Conservation (phyloP, 2,797 vertebrate genomes). For the Margarornis squamiger region DNA sequence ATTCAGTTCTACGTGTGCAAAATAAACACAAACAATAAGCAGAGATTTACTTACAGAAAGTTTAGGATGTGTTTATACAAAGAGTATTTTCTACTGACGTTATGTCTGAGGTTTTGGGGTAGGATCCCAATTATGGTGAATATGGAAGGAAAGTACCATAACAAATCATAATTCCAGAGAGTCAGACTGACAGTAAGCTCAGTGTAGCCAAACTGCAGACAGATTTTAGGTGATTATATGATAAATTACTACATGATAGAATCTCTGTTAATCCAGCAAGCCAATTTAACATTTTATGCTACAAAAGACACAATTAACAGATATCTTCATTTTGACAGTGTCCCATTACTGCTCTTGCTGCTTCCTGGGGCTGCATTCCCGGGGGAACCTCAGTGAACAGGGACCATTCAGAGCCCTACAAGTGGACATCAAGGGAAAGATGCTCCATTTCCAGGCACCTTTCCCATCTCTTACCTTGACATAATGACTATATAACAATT, state of each 20-base stretch:
- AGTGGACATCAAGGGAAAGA: background rate
- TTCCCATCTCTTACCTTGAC: background rate
- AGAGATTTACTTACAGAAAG: background rate
- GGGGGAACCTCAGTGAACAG: rapidly evolving
- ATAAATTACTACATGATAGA: background rate
- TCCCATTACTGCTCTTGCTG: background rate
- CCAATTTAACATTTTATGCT: background rate
- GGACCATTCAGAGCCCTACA: rapidly evolving
- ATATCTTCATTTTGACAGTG: background rate
- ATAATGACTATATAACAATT: background rate
- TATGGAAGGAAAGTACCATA: background rate
- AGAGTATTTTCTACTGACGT: background rate
- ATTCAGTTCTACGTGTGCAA: background rate
- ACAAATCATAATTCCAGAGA: background rate
- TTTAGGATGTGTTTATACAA: background rate
- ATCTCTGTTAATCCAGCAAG: background rate
- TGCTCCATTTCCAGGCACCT: background rate
- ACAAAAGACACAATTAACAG: background rate
- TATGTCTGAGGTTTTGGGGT: background rate
- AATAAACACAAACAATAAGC: background rate
- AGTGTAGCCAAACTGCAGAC: background rate
- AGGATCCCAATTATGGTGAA: background rate
- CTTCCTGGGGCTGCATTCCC: background rate
- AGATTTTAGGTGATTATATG: background rate
- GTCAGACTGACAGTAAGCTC: background rate